Evolutionary conservation across 1,140 invertebrate genomes (phyloP).

Genomic region (Drosophila obscura): DNA sequence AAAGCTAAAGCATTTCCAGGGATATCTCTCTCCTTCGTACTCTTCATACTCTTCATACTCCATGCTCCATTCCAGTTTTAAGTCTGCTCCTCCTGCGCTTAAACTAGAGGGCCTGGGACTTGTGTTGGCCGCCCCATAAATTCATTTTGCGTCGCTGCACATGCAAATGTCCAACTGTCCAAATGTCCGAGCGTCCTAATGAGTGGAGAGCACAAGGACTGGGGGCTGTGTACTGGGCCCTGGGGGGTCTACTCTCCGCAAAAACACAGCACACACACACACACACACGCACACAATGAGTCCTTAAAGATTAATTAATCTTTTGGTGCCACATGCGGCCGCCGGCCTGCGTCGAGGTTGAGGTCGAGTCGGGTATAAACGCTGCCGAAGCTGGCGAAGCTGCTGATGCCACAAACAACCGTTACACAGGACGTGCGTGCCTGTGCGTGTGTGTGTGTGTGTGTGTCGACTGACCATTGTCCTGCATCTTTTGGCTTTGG

Average conservation of each 20-base stretch:
- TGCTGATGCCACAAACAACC: constrained; percentile 43
- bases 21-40: neutral
- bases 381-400: neutral
- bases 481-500: constrained; percentile 41
- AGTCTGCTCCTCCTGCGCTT: neutral
- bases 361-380: constrained; percentile 22
- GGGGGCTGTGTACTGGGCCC: neutral
- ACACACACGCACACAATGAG: constrained; percentile 73
- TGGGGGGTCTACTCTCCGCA: neutral
- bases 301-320: constrained; percentile 84
- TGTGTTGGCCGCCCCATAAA: constrained; percentile 53
- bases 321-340: constrained; percentile 79
- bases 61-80: neutral
- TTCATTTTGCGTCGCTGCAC: constrained; percentile 66
- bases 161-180: constrained; percentile 62
- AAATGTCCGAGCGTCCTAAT: constrained; percentile 67
- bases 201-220: constrained; percentile 34
- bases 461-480: constrained; percentile 59
- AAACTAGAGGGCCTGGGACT: too few species aligned
- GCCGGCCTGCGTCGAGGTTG: neutral
- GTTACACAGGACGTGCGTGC: constrained; percentile 45
- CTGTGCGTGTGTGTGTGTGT: constrained; percentile 14
- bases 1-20: too few species aligned
- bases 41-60: neutral
- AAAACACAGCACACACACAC: constrained; percentile 57